Evolutionary conservation across 2,888 invertebrate species (phyloP).

Genomic region (Dolichopus griseipennis): DNA sequence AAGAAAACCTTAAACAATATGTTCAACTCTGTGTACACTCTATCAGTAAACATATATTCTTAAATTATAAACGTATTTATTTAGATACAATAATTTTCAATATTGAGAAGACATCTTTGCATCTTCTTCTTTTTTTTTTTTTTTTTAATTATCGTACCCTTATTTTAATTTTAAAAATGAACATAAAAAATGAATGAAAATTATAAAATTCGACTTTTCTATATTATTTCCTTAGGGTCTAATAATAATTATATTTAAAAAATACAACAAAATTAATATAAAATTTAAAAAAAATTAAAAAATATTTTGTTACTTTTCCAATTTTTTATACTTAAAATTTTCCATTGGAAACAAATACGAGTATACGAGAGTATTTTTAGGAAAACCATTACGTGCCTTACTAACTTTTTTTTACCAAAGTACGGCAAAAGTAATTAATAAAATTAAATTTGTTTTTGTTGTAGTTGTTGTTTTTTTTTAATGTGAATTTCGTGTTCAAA

Average conservation of each 20-base stretch:
- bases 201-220: background rate
- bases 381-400: background rate
- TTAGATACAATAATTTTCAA: too few species aligned
- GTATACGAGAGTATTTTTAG: background rate
- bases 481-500: background rate
- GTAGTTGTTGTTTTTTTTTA: too few species aligned
- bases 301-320: background rate
- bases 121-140: too few species aligned
- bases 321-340: background rate
- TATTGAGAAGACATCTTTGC: too few species aligned
- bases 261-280: background rate
- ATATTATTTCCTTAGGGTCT: background rate
- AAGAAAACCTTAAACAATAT: too few species aligned
- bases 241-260: background rate
- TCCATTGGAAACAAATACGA: too few species aligned
- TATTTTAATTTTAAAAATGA: background rate
- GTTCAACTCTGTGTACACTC: too few species aligned
- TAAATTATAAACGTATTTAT: too few species aligned
- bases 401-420: background rate
- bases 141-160: background rate
- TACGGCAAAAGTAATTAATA: slow-evolving; percentile 3
- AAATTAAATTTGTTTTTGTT: background rate
- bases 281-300: background rate
- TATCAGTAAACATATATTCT: too few species aligned
- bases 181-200: background rate